Evolutionary conservation across 2,797 vertebrate genomes (phyloP).

Genomic region (Zalophus californianus): DNA sequence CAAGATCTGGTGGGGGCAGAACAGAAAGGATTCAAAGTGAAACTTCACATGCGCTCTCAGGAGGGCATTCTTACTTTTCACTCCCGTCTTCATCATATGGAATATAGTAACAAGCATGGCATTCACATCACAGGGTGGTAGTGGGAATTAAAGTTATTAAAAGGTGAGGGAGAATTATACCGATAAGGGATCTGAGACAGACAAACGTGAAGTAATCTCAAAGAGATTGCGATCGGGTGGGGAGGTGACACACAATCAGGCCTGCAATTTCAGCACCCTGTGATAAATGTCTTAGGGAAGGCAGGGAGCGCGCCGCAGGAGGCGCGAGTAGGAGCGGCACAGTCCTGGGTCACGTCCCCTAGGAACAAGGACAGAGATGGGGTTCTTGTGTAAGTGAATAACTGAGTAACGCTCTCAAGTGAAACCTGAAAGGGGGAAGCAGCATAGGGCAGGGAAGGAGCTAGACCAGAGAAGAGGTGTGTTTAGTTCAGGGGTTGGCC

Average conservation of each 20-base stretch:
- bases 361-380: not conserved
- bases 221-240: slow-evolving; percentile 48
- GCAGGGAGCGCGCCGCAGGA: accelerated
- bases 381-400: not conserved
- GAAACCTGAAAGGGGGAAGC: not conserved
- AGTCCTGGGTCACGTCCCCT: not conserved
- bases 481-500: not conserved
- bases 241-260: slow-evolving; percentile 37
- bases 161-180: slow-evolving; percentile 53
- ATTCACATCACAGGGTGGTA: not conserved
- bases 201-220: not conserved
- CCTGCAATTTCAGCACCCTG: not conserved
- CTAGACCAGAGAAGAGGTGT: not conserved
- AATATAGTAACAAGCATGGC: not conserved
- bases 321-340: not conserved
- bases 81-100: not conserved
- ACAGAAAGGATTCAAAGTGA: not conserved
- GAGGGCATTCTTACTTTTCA: not conserved
- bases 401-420: not conserved
- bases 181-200: slow-evolving; percentile 60
- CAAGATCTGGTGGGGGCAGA: not conserved
- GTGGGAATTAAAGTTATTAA: slow-evolving; percentile 61
- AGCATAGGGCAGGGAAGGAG: not conserved
- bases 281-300: not conserved
- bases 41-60: not conserved